Percentiles rank a stretch among this genome's conserved stretches.
phyloP scores from a whole-genome alignment of 2,888 invertebrate species.

The Lasioglossum lativentre region DNA sequence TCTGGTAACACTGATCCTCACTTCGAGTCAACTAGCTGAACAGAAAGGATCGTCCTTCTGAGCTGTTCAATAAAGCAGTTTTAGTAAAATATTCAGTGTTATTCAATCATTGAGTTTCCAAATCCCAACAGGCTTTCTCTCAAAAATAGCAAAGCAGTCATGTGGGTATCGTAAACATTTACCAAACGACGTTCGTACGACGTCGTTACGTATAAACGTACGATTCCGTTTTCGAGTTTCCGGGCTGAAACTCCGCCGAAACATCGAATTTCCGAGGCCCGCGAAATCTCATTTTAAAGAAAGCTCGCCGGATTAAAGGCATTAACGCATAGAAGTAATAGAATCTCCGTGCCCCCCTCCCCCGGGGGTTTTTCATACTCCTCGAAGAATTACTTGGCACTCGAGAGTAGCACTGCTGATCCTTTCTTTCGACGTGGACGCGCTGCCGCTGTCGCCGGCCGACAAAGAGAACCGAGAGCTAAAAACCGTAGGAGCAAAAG shows the following conservation, averaged over 20 bases:
- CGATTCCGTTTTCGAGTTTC: background rate
- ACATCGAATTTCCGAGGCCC: background rate
- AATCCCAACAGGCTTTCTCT: no score
- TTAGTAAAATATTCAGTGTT: no score
- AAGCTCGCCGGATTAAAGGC: constrained; percentile 25
- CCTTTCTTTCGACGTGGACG: constrained; percentile 2
- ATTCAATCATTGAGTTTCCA: no score
- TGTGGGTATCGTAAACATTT: no score
- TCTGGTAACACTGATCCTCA: no score
- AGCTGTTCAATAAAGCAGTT: no score
- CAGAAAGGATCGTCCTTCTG: no score
- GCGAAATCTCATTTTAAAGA: constrained; percentile 21
- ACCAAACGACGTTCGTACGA: no score
- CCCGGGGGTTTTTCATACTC: constrained; percentile 1
- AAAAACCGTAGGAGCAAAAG: constrained; percentile 1
- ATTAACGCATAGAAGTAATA: constrained; percentile 38
- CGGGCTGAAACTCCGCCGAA: background rate
- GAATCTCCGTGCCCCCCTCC: background rate
- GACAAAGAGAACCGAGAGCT: constrained; percentile 10
- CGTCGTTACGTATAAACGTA: no score
- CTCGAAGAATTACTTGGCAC: constrained; percentile 7
- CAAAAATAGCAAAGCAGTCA: no score
- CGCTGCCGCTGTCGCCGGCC: background rate
- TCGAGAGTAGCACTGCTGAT: background rate
- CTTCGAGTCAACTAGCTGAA: no score